Conservation (phyloP, 2,888 invertebrate genomes). For the Dryadula phaetusa region DNA sequence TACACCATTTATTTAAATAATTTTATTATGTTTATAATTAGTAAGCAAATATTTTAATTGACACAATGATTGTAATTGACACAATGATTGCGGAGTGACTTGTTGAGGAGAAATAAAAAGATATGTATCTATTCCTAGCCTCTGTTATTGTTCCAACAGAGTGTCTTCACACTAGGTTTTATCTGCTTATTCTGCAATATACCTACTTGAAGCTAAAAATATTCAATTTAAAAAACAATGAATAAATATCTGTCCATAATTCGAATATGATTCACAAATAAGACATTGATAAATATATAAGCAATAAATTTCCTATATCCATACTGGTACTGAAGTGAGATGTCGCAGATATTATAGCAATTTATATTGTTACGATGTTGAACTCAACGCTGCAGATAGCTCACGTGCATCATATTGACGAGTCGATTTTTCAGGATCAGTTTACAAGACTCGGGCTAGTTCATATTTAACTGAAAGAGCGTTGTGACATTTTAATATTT, state of each 20-base stretch:
- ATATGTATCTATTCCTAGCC: no score
- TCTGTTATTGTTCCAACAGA: no score
- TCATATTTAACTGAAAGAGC: neutral
- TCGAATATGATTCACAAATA: neutral
- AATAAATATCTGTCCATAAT: neutral
- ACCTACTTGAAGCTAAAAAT: no score
- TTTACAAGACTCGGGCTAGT: constrained; percentile 49
- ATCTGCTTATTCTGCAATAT: no score
- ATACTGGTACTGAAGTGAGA: constrained; percentile 18
- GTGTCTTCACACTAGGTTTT: no score
- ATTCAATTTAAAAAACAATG: no score
- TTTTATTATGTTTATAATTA: no score
- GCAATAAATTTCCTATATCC: neutral
- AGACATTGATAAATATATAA: neutral
- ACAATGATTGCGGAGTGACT: no score
- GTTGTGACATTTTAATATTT: neutral
- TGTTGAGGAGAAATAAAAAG: no score
- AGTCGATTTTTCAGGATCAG: constrained; percentile 64
- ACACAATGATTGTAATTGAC: no score
- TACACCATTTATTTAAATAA: no score
- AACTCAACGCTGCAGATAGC: constrained; percentile 42
- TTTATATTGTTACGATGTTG: constrained; percentile 9
- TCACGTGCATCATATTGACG: constrained; percentile 56
- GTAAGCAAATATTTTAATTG: no score
- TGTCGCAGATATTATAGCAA: constrained; percentile 41